Evolutionary conservation across 2,888 invertebrate genomes (phyloP), one percentile per base, ranked within the genome.

Genomic region (Nomada ferruginata): DNA sequence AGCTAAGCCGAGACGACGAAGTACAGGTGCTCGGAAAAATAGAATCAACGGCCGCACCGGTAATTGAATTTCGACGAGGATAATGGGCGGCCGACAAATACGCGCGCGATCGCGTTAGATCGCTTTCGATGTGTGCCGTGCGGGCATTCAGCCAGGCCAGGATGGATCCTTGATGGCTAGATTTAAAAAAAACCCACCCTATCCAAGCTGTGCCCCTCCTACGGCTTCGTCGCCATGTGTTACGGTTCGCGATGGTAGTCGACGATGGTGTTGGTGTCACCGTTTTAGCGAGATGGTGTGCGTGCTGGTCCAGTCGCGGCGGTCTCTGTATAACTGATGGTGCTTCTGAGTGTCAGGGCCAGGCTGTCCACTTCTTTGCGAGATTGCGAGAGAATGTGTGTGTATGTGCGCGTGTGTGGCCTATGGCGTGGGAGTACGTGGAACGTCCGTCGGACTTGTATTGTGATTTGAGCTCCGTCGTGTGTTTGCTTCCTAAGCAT

Each of bases 331-430:
- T 92, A 93, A 92, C 93, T 91, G 93, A 93, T 93, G 93, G 92
- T 93, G 90, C 93, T 93, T 93, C 92, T 90, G 91, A 92, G 93
- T 93, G 93, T 93, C 93, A 93, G 87, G 87, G 91, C 89, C 93
- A 93, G 92, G 88, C 91, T 90, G 91, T 91, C 91, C 92, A 92
- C 92, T 92, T 92, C 92, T 92, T 92, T 92, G 89, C 90, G 85
- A 84, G 77, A 84, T 74, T 80, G 85, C 87, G 87, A 83, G 70
- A 60, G 77, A 82, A 82, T 74, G 63, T 60, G 74, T 68, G 77
- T 83, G 82, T 72, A 60, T 63, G 74, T 55, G 65, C 82, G 83
- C 66, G 60, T 63, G 74, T 57, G 66, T 59, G 20, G 61, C 20
- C 50, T 53, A 66, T n/a, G 59, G 52, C 61, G 64, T 29, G 65